Base-by-base conservation (phyloP, 2,888 invertebrate species). In the Trichacis sp. region DNA sequence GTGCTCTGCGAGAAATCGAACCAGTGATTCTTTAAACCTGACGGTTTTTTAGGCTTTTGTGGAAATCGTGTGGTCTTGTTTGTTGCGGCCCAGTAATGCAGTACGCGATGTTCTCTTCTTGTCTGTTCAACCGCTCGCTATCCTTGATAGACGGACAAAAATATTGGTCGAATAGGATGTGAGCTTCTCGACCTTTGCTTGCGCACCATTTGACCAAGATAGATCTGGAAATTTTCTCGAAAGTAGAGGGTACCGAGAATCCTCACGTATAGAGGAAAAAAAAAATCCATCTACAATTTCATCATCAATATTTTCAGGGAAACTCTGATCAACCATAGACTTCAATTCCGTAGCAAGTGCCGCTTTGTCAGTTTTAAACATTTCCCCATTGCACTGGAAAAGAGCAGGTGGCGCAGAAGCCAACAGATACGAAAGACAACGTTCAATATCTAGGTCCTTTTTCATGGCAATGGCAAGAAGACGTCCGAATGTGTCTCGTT, bases 391-490 rank as follows among this genome's bases (percentile, higher is more conserved):
- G 17, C 51, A 54, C 8, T 47, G 38, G 24, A 47, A 61, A 30
- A 69, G 57, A n/a, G 64, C 56, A n/a, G 59, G 60, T 2, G 66
- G 60, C 4, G 18, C 12, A 1, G 53, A 65, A 47, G 64, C 52
- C 36, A 78, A 66, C 33, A 76, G 76, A 66, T 67, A 79, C 12
- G 76, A 53, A 17, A 79, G 48, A 19, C 76, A 77, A 57, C 56
- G 47, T 64, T 78, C 77, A 0, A 81, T 9, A 68, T 79, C 59
- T 19, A 74, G 69, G 73, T 80, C 75, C 66, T 80, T 73, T 0
- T 77, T 52, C 1, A 79, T 3, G 62, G 62, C 63, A 51, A 81
- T 74, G 65, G 72, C 73, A 12, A 75, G 43, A 4, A 73, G 60
- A 75, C 66, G 65, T 5, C 24, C 8, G 8, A 24, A 24, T 5